A percentile compares a stretch with the other conserved stretches of the same genome.
Conservation (phyloP, 2,797 vertebrate genomes). For the Harpagifer antarcticus region DNA sequence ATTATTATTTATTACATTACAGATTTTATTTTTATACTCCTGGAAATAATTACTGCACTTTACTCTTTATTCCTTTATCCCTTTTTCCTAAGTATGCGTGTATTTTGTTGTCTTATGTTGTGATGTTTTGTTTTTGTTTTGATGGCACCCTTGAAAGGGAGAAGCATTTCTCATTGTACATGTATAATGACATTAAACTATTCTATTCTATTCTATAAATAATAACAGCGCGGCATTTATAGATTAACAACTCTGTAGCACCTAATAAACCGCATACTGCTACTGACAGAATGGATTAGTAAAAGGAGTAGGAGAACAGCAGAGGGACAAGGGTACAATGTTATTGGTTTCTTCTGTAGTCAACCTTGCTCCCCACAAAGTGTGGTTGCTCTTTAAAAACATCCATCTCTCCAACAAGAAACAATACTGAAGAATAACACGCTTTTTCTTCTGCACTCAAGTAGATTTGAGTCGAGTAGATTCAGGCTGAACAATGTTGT, state of each 20-base stretch:
- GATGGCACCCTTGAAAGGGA: too few species aligned
- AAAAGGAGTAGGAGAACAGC: slow-evolving; percentile 12
- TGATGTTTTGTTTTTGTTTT: too few species aligned
- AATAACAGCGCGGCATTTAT: slow-evolving; percentile 9
- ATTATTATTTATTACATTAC: too few species aligned
- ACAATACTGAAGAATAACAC: not conserved
- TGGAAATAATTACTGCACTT: too few species aligned
- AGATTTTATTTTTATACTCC: too few species aligned
- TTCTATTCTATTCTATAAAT: too few species aligned
- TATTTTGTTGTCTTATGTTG: too few species aligned
- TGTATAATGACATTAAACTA: too few species aligned
- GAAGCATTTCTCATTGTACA: too few species aligned
- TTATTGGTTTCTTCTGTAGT: not conserved
- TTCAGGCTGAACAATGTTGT: not conserved
- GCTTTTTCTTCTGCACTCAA: not conserved
- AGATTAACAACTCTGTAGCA: not conserved
- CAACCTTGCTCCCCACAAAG: not conserved
- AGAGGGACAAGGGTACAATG: not conserved
- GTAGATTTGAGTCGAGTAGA: too few species aligned
- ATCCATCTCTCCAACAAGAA: not conserved
- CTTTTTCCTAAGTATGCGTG: too few species aligned
- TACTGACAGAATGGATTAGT: slow-evolving; percentile 19
- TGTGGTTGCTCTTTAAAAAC: not conserved
- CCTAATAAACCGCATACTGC: slow-evolving; percentile 6
- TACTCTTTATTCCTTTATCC: too few species aligned